Evolutionary conservation across 2,113 vertebrate genomes (phyloP).

Genomic region (Aleadryas rufinucha): DNA sequence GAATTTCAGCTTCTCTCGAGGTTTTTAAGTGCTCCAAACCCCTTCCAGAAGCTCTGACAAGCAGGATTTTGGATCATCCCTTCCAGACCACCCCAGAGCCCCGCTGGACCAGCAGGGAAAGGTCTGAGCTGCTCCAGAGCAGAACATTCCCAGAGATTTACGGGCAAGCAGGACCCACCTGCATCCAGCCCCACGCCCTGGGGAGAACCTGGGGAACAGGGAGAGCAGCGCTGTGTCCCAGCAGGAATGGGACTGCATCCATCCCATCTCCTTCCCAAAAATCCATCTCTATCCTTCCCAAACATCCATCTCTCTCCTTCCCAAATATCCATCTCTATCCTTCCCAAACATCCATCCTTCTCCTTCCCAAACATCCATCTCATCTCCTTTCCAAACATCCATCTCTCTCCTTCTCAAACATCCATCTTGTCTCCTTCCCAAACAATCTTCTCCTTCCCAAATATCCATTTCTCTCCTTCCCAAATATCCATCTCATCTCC

Average conservation of each 20-base stretch:
- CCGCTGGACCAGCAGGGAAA: background rate
- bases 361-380: too few species aligned
- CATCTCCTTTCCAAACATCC: too few species aligned
- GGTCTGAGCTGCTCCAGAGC: background rate
- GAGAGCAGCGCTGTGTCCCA: background rate
- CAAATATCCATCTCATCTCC: too few species aligned
- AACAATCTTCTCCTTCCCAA: constrained; percentile 33
- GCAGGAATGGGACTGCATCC: background rate
- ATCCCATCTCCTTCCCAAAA: background rate
- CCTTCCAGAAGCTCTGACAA: background rate
- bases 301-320: too few species aligned
- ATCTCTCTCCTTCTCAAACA: too few species aligned
- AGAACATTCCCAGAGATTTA: background rate
- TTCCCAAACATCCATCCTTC: too few species aligned
- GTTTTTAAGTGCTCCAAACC: background rate
- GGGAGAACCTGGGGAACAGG: background rate
- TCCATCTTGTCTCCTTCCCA: too few species aligned
- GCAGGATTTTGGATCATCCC: background rate
- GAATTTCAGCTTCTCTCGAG: background rate
- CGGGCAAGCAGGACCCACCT: background rate
- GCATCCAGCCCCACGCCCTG: background rate
- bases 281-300: too few species aligned
- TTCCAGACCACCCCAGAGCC: background rate
- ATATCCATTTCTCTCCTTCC: too few species aligned
- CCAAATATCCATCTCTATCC: too few species aligned